Evolutionary conservation across 2,797 vertebrate genomes (phyloP).

Genomic region (Loris lydekkerianus): DNA sequence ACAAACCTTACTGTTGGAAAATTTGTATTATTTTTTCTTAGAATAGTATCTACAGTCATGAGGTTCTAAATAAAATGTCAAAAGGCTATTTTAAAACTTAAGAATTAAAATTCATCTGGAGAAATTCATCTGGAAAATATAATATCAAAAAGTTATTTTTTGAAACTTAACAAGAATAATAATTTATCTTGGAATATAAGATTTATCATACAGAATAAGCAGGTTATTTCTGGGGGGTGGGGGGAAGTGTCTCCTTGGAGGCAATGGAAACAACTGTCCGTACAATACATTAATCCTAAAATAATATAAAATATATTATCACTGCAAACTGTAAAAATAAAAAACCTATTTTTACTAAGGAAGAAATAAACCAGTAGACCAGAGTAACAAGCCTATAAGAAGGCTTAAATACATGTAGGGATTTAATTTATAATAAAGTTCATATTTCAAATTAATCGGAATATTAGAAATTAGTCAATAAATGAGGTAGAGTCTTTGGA

Average conservation of each 20-base stretch:
- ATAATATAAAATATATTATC: background rate
- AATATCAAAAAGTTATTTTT: background rate
- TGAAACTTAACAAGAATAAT: background rate
- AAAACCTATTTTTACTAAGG: background rate
- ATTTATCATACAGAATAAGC: background rate
- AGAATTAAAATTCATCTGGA: background rate
- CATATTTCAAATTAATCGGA: background rate
- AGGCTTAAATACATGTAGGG: background rate
- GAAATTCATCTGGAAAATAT: background rate
- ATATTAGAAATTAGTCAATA: constrained; percentile 10
- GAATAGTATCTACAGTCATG: background rate
- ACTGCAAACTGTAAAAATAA: background rate
- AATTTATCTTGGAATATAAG: background rate
- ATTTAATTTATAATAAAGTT: constrained; percentile 13
- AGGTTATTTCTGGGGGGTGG: background rate
- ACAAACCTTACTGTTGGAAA: background rate
- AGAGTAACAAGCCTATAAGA: background rate
- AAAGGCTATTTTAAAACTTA: background rate
- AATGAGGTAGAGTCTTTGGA: background rate
- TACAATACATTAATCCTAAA: background rate
- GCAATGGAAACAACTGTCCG: background rate
- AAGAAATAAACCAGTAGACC: background rate
- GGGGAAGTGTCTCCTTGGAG: background rate
- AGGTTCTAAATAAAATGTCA: background rate
- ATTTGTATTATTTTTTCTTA: background rate